Conservation (phyloP, 2,797 vertebrate species). For the Clarias laeviceps region DNA sequence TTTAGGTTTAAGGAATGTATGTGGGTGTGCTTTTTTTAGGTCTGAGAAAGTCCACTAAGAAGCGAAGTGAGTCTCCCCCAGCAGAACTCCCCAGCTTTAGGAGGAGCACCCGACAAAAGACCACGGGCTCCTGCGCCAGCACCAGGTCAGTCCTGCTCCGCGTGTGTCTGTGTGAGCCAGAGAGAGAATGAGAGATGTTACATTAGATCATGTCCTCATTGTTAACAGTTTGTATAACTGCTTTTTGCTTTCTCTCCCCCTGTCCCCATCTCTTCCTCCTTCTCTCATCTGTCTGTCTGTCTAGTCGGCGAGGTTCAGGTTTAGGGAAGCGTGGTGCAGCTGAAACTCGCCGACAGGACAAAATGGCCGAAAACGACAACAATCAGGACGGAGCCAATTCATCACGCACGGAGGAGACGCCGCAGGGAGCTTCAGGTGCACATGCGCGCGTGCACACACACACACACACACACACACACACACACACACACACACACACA, state of each 20-base stretch:
- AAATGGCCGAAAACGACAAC: constrained; percentile 99
- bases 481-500: neutral
- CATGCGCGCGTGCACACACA: neutral
- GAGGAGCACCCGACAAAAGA: constrained; percentile 99
- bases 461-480: neutral
- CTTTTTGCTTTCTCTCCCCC: no score
- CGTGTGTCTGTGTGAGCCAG: neutral
- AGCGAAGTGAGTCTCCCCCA: constrained; percentile 99
- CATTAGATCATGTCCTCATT: neutral
- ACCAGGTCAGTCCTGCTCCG: constrained; percentile 76
- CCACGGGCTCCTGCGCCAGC: constrained; percentile 99
- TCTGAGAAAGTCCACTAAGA: constrained; percentile 98
- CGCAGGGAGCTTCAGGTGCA: constrained; percentile 95
- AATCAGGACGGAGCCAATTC: constrained; percentile 97
- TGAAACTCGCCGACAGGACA: constrained; percentile 99
- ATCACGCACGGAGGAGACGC: constrained; percentile 92
- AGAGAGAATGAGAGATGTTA: neutral
- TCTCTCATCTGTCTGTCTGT: neutral
- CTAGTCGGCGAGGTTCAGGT: constrained; percentile 99
- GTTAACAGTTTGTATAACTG: neutral
- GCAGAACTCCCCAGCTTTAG: constrained; percentile 99
- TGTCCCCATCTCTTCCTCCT: neutral
- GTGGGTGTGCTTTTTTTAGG: constrained; percentile 67
- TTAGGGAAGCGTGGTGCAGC: constrained; percentile 99
- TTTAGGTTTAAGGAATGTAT: neutral